These are phyloP conservation scores for Dysmachus trigonus DNA, from an alignment of 2,888 invertebrate species.

Conservation along the genomic window DNA sequence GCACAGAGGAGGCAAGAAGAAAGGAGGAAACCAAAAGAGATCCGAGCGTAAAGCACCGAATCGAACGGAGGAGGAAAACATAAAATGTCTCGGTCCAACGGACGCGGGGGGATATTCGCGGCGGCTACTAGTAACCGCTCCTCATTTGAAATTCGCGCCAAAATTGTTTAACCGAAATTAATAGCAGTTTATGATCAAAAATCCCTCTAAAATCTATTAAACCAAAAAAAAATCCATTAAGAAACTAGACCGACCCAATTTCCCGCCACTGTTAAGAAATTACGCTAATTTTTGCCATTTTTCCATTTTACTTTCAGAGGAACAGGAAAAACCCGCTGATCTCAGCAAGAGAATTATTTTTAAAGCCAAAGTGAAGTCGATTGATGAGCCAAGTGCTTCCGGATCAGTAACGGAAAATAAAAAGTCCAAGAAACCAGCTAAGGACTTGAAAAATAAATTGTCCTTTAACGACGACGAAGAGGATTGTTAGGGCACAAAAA, in stretches of 20 bases:
- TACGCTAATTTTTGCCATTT: neutral
- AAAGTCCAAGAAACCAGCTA: constrained; percentile 53
- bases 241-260: neutral
- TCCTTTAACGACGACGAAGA: constrained; percentile 67
- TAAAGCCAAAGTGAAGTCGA: constrained; percentile 59
- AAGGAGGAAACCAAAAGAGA: constrained; percentile 44
- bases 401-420: constrained; percentile 30
- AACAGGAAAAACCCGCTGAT: constrained; percentile 70
- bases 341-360: constrained; percentile 70
- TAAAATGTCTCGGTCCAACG: constrained; percentile 42
- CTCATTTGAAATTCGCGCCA: neutral
- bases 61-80: constrained; percentile 27
- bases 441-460: constrained; percentile 60
- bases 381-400: constrained; percentile 45
- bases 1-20: constrained; percentile 19
- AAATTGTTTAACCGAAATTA: neutral
- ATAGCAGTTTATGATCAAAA: neutral
- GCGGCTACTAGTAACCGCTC: neutral
- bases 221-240: neutral
- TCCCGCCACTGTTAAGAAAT: neutral
- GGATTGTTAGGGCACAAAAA: constrained; percentile 58
- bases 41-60: constrained; percentile 48
- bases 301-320: constrained; percentile 64
- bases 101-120: constrained; percentile 9
- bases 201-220: neutral